These are phyloP conservation scores for Syritta pipiens DNA, from an alignment of 2,888 invertebrate species.

Conservation along the genomic window DNA sequence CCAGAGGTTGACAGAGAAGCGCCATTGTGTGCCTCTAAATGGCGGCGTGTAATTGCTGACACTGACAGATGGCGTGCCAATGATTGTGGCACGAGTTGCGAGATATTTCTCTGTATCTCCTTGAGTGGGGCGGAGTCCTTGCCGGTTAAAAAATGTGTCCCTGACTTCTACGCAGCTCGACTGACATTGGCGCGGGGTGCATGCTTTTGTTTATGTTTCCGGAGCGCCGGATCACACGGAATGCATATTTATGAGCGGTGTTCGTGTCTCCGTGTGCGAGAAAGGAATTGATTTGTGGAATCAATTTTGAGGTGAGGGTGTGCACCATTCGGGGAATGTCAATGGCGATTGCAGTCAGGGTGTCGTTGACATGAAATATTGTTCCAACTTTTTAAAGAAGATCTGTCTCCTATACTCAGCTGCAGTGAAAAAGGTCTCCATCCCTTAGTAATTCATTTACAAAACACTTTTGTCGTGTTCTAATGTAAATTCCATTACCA, in stretches of 20 bases:
- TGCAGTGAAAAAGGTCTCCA: not conserved
- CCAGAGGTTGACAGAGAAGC: not conserved
- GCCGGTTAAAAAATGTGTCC: no score
- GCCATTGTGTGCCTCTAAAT: slow-evolving; percentile 4
- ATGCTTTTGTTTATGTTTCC: slow-evolving; percentile 5
- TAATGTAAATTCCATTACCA: no score
- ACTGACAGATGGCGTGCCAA: slow-evolving; percentile 34
- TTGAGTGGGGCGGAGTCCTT: not conserved
- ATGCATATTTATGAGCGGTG: not conserved
- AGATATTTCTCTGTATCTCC: not conserved
- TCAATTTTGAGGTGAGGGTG: slow-evolving; percentile 2
- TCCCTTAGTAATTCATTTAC: not conserved
- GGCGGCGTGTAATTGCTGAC: slow-evolving; percentile 35
- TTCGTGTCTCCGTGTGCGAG: not conserved
- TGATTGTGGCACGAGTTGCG: not conserved
- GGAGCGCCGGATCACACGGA: not conserved
- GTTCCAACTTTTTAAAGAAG: slow-evolving; percentile 1
- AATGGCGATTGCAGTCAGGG: slow-evolving; percentile 11
- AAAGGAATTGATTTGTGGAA: slow-evolving; percentile 17
- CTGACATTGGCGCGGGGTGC: not conserved
- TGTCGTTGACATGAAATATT: slow-evolving; percentile 3
- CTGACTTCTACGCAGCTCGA: not conserved
- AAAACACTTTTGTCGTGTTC: no score
- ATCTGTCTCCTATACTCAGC: not conserved
- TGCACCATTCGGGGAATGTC: slow-evolving; percentile 9